Conservation (phyloP, 2,888 invertebrate species). For the Acanthosepion pharaonis region DNA sequence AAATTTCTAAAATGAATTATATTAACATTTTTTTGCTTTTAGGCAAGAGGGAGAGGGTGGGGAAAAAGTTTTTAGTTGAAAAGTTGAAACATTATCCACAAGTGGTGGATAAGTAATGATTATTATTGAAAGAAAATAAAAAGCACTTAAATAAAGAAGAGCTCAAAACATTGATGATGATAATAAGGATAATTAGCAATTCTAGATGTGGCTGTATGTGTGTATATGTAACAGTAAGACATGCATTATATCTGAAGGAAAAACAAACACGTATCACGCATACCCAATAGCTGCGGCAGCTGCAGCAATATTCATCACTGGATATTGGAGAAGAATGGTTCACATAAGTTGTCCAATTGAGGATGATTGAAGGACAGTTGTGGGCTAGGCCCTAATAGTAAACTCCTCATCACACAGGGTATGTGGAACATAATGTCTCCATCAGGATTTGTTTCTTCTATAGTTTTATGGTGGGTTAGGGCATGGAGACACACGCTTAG, state of each 20-base stretch:
- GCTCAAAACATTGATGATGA: conserved; percentile 2
- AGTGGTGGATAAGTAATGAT: neutral
- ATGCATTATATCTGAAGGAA: neutral
- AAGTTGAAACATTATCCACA: neutral
- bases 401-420: conserved; percentile 9
- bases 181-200: neutral
- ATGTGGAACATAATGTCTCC: neutral
- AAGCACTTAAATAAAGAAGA: neutral
- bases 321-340: neutral
- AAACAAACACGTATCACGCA: neutral
- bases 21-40: neutral
- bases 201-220: neutral
- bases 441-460: neutral
- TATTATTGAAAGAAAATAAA: neutral
- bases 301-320: conserved; percentile 10
- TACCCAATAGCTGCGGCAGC: conserved; percentile 33
- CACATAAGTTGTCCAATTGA: neutral
- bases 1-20: too few species aligned
- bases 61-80: neutral
- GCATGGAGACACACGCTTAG: neutral
- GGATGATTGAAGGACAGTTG: neutral
- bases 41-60: neutral
- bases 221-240: neutral
- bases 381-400: neutral
- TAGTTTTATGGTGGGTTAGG: neutral